Conservation (phyloP, 2,888 invertebrate genomes). For the Ectobius pallidus region DNA sequence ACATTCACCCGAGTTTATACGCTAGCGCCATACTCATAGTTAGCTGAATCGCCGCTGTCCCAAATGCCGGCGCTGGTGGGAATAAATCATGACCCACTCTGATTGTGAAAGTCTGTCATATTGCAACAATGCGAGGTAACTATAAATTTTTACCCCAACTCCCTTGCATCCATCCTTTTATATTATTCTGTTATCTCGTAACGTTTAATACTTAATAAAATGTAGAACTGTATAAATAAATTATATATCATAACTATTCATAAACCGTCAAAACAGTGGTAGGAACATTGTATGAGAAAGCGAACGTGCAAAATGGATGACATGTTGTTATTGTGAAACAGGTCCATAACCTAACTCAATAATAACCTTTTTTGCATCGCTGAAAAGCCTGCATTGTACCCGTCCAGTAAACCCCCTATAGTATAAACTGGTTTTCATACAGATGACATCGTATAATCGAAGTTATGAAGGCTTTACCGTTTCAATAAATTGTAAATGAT, state of each 20-base stretch:
- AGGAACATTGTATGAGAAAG: too few species aligned
- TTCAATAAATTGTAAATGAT: too few species aligned
- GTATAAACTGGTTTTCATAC: too few species aligned
- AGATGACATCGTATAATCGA: too few species aligned
- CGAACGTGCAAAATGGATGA: too few species aligned
- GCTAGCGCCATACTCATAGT: not conserved
- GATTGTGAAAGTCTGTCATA: not conserved
- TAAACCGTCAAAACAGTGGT: not conserved
- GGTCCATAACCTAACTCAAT: too few species aligned
- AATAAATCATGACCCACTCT: not conserved
- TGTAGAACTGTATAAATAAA: not conserved
- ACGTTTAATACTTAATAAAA: not conserved
- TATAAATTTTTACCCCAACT: not conserved
- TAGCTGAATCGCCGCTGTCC: not conserved
- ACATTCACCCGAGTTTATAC: not conserved
- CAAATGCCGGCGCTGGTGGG: not conserved
- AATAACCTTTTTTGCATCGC: too few species aligned
- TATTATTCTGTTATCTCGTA: not conserved
- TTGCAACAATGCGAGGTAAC: not conserved
- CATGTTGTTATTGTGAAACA: too few species aligned
- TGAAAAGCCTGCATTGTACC: too few species aligned
- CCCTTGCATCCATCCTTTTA: not conserved
- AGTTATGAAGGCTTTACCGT: too few species aligned
- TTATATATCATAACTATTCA: not conserved
- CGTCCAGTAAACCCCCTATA: too few species aligned